Base-by-base conservation (phyloP, 2,888 invertebrate genomes). In the Mesochorus sp. region DNA sequence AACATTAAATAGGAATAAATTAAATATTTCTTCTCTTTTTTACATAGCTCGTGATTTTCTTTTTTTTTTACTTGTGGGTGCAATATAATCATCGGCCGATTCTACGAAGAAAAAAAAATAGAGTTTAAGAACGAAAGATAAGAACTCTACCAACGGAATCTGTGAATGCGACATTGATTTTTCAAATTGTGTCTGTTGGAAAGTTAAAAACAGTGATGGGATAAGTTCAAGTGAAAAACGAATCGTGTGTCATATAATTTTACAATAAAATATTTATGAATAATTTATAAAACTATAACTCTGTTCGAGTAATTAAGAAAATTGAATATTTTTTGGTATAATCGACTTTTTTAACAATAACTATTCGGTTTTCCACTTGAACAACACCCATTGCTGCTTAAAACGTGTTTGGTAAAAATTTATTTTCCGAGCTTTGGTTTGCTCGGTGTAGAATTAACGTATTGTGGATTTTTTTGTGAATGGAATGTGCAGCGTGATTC, bases 1-100 rank as follows among this genome's bases (percentile, higher is more conserved):
- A 80, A 68, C 31, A 73, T 75, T 78, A 78, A 70, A 74, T 76
- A 76, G 44, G 62, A 79, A 79, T 80, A 80, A 80, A 73, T 79
- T 73, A 73, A 76, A 74, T 61, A 53, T 75, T 78, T 55, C 53
- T 42, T 61, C 39, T 61, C 21, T 34, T 66, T 66, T 44, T 53
- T 59, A 59, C 59, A 70, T 49, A 70, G 34, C 59, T 24, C 49
- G 39, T 37, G 49, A 70, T 61, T 67, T 47, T 68, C 39, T 37
- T 42, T 53, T 47, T 17, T 19, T 2, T 59, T 64, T 26, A 66
- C 44, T 61, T 62, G 66, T 21, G 28, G 34, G 24, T 44, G 39
- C 47, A 76, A 51, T 55, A 31, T 14, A 31, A 24, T 57, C 24
- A 21, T 12, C 19, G 34, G 28, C 24, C 51, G 55, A 68, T 53